Evolutionary conservation across 1,140 invertebrate genomes (phyloP), one percentile per base, ranked within the genome.

Genomic region (Cyphomyrmex costatus): DNA sequence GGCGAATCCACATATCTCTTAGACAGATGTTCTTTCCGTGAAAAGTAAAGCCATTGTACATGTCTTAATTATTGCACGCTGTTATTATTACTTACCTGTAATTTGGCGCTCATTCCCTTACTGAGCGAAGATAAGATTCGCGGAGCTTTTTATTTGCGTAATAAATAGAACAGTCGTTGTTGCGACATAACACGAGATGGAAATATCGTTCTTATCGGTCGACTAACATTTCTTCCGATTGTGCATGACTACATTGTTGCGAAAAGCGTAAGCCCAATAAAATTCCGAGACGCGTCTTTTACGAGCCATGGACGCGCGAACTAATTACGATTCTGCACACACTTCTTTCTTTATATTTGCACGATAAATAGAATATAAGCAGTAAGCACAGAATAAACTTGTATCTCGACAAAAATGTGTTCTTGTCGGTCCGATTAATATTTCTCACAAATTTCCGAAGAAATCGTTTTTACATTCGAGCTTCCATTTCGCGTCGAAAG

Each of bases 151-250:
- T 83, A 74, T 74, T 83, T 83, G 56, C 53, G 36, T 33, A 49
- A 73, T 60, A 73, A 74, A 83, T 73, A 73, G 53, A 66, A 49
- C 36, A 56, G 58, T 46, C 33, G 36, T 36, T 21, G 14, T 46
- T 21, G 16, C 51, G 66, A 82, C 27, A 42, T 33, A 10, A 71
- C 42, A 33, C 19, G 7, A 36, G 27, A 83, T 82, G 51, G 46
- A 82, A 71, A 82, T 83, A 83, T 60, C 42, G 24, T 83, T 83
- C 68, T 83, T 61, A 73, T 83, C 68, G 66, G 68, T 73, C 33
- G 53, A 33, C 53, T 30, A 73, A 83, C 21, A 83, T 73, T 83
- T 46, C 36, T 83, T 83, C 36, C 68, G 27, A 83, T 61, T 83
- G 53, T 12, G n/a, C 68, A 24, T 53, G 12, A 24, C 3, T 60